Evolutionary conservation across 2,888 invertebrate genomes (phyloP).

Genomic region (Lagria hirta): DNA sequence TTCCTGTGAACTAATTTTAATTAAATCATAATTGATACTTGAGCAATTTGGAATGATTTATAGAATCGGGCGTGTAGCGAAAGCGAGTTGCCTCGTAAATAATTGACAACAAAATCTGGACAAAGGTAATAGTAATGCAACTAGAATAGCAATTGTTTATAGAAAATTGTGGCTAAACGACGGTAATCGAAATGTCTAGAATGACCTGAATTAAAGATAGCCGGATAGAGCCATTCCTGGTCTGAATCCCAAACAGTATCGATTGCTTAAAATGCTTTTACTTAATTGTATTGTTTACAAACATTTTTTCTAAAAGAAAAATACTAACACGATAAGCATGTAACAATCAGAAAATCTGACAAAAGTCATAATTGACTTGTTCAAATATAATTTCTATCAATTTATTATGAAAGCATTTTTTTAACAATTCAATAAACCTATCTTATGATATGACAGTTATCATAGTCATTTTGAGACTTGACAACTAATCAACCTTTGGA

Average conservation of each 20-base stretch:
- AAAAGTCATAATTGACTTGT: too few species aligned
- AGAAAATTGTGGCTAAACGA: conserved; percentile 23
- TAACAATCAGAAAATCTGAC: too few species aligned
- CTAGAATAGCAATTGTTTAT: conserved; percentile 19
- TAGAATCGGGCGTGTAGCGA: too few species aligned
- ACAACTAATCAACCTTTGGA: too few species aligned
- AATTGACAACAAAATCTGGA: conserved; percentile 7
- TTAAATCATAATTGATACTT: conserved; percentile 3
- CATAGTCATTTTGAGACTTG: too few species aligned
- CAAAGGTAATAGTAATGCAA: conserved; percentile 14
- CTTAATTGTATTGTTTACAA: conserved; percentile 9
- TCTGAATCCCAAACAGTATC: conserved; percentile 37
- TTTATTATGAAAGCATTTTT: too few species aligned
- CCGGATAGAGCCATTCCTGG: conserved; percentile 33
- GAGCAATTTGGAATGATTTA: conserved; percentile 16
- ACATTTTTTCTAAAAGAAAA: conserved; percentile 11
- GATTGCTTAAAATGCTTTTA: conserved; percentile 17
- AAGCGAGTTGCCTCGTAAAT: conserved; percentile 11
- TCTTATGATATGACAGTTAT: too few species aligned
- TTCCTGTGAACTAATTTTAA: conserved; percentile 9
- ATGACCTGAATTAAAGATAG: conserved; percentile 38
- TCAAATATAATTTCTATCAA: too few species aligned
- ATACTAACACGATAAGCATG: conserved; percentile 1
- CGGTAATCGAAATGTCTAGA: conserved; percentile 36
- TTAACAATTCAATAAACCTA: too few species aligned